phyloP scores from a whole-genome alignment of 2,888 invertebrate species.

The Xanthia icteritia region DNA sequence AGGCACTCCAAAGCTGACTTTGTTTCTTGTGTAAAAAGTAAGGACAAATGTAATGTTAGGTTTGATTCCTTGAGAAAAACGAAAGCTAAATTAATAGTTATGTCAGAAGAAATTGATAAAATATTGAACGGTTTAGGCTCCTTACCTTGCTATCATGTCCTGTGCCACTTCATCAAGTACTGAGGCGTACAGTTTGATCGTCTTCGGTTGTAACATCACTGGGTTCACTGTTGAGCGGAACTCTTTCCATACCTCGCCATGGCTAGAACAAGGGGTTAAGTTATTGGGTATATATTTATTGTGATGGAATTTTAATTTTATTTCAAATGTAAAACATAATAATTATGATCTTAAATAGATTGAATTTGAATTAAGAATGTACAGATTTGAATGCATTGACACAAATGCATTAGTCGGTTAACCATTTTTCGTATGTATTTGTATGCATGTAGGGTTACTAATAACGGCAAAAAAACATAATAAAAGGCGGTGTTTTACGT shows the following conservation, averaged over 20 bases:
- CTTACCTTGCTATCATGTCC: slow-evolving; percentile 92
- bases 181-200: slow-evolving; percentile 92
- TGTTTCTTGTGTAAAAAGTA: neutral
- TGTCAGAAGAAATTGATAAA: neutral
- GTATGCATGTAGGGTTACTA: neutral
- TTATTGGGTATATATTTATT: too few relatives aligned
- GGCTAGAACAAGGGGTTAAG: slow-evolving; percentile 84
- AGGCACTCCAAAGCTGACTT: neutral
- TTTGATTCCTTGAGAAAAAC: neutral
- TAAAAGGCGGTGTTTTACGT: neutral
- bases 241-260: slow-evolving; percentile 94
- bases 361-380: too few relatives aligned
- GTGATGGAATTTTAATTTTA: too few relatives aligned
- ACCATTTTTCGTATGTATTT: neutral
- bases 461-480: neutral
- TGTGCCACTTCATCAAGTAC: slow-evolving; percentile 92
- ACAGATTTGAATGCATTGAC: neutral
- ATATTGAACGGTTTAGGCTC: neutral
- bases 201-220: slow-evolving; percentile 93
- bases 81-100: neutral
- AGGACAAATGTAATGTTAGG: neutral
- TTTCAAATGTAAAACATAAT: too few relatives aligned
- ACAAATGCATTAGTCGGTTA: too few relatives aligned
- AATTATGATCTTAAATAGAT: too few relatives aligned
- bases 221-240: slow-evolving; percentile 94